Conservation (phyloP, 2,888 invertebrate species). For the Choristoneura rosaceana region DNA sequence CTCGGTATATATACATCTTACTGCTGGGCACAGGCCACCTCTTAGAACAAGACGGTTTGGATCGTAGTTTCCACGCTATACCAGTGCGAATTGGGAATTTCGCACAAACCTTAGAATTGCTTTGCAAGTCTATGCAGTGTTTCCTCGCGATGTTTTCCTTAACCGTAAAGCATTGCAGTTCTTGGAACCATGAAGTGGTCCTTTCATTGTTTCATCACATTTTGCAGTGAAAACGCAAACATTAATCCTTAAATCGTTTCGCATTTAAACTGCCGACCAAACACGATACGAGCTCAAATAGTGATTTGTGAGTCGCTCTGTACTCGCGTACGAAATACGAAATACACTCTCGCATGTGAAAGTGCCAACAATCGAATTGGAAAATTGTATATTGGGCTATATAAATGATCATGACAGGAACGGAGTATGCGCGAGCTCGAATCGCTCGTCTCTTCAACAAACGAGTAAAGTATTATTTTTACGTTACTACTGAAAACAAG, state of each 20-base stretch:
- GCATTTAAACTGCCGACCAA: constrained; percentile 45
- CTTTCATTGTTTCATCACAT: constrained; percentile 1
- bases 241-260: constrained; percentile 17
- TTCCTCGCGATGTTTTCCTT: no score
- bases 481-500: background rate
- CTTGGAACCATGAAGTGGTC: background rate
- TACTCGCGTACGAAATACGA: constrained; percentile 25
- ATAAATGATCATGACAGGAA: constrained; percentile 62
- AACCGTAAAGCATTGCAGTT: no score
- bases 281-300: constrained; percentile 56
- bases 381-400: constrained; percentile 62
- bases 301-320: constrained; percentile 57
- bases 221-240: constrained; percentile 1
- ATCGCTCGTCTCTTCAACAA: constrained; percentile 2
- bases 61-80: no score
- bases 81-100: no score
- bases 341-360: constrained; percentile 50
- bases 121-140: no score
- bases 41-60: no score
- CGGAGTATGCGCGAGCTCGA: constrained; percentile 51
- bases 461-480: background rate
- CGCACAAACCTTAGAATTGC: no score
- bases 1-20: no score
- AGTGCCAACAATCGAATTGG: constrained; percentile 63
- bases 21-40: no score